Base-by-base conservation (phyloP, 2,888 invertebrate species). In the Nipponacmea schrenckii region DNA sequence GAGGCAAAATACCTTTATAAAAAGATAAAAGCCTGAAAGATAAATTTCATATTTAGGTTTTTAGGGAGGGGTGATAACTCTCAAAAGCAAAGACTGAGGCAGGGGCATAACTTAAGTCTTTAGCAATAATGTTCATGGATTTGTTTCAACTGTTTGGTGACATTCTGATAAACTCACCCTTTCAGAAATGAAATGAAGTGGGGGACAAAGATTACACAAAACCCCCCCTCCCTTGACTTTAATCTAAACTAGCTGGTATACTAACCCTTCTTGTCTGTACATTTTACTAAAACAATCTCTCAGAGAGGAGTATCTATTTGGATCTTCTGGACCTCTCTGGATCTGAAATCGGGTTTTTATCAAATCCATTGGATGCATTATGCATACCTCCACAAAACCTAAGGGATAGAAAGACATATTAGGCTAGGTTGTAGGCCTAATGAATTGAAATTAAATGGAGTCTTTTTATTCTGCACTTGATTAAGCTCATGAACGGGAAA, bases 321-420 rank as follows among this genome's bases (percentile, higher is more conserved):
- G 92, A 84, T 92, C 92, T 39, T 85, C 85, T 10, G 86, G 83
- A 0, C 89, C 87, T 72, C 90, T 90, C 89, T 95, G 94, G 67
- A 95, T 90, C 89, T 95, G 95, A 80, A 95, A 92, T 80, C 97
- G 92, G 1, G 97, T 97, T 90, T 97, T 97, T 2, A 97, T 93
- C 74, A 97, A 91, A 90, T 97, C 97, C 87, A 97, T 90, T 0
- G 97, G 97, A 90, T 97, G 97, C 97, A 97, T 97, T 68, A 97
- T 93, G 88, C 95, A 96, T 75, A 97, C 96, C 92, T 97, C 97
- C 67, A 96, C 92, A 89, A 97, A 96, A 56, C 94, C 94, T 80
- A 10, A 5, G 10, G 39, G 7, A 39, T n/a, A 39, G 10, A 74
- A 64, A 46, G n/a, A 8, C 50, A 14, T n/a, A n/a, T n/a, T n/a